Conservation (phyloP, 1,140 invertebrate species). For the Drosophila punjabiensis region DNA sequence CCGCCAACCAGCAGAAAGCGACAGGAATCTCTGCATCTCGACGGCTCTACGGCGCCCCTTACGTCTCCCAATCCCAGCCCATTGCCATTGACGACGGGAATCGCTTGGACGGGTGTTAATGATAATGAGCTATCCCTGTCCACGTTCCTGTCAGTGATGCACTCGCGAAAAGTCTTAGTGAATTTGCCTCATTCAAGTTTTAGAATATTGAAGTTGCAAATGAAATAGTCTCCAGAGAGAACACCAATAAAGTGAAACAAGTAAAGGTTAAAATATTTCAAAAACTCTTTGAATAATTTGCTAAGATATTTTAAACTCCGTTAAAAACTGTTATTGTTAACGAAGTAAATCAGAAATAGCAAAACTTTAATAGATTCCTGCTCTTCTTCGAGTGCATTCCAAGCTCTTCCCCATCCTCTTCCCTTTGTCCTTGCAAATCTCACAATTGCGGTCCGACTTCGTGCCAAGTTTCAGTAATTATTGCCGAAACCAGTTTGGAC, state of each 20-base stretch:
- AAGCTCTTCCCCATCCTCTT: neutral
- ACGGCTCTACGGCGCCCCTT: neutral
- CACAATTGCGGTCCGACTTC: constrained; percentile 41
- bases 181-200: neutral
- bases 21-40: constrained; percentile 3
- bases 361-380: neutral
- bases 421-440: constrained; percentile 26
- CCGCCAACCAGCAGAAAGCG: constrained; percentile 39
- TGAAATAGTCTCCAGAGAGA: neutral
- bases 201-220: neutral
- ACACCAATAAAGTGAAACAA: neutral
- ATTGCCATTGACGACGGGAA: constrained; percentile 50
- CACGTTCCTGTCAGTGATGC: constrained; percentile 32
- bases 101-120: constrained; percentile 74
- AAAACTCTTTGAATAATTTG: neutral
- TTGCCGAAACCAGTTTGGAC: constrained; percentile 41
- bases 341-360: too few species aligned
- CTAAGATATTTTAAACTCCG: too few species aligned
- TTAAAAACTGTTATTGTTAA: too few species aligned
- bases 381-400: neutral
- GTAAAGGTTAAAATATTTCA: neutral
- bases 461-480: constrained; percentile 74
- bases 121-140: constrained; percentile 68
- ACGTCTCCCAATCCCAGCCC: constrained; percentile 1
- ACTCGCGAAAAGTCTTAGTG: constrained; percentile 3